Evolutionary conservation across 2,797 vertebrate genomes (phyloP).

Genomic region (Artibeus jamaicensis): DNA sequence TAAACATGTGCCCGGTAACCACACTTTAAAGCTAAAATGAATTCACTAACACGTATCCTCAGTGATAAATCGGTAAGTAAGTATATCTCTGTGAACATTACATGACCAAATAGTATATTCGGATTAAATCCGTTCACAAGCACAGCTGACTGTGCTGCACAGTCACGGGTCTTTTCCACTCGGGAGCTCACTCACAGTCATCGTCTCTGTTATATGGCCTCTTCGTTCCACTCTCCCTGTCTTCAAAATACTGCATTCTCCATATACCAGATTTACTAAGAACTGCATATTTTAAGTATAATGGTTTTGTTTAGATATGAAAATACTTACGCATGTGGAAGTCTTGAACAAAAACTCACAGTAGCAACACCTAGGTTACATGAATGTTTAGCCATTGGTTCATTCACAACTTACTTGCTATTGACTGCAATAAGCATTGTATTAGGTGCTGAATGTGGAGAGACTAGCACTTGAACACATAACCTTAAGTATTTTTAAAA

Average conservation of each 20-base stretch:
- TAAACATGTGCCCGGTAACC: not conserved
- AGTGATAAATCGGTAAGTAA: not conserved
- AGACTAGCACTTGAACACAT: conserved; percentile 30
- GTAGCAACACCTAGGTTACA: not conserved
- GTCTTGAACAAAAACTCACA: not conserved
- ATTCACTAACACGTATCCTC: not conserved
- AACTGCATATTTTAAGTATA: not conserved
- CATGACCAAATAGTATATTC: not conserved
- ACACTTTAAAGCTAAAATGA: not conserved
- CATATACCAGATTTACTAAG: not conserved
- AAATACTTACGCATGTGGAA: not conserved
- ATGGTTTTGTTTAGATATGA: not conserved
- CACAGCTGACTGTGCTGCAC: not conserved
- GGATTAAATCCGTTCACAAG: not conserved
- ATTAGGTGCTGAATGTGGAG: not conserved
- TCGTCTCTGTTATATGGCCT: accelerated
- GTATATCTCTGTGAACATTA: not conserved
- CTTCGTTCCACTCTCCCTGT: not conserved
- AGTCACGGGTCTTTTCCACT: not conserved
- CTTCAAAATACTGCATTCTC: not conserved
- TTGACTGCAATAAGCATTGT: not conserved
- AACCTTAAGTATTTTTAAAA: conserved; percentile 47
- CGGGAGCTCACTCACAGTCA: not conserved
- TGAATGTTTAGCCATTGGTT: not conserved
- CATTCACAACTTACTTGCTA: conserved; percentile 16